Evolutionary conservation across 2,888 invertebrate species (phyloP).

Genomic region (Nephrocerus scutellatus): DNA sequence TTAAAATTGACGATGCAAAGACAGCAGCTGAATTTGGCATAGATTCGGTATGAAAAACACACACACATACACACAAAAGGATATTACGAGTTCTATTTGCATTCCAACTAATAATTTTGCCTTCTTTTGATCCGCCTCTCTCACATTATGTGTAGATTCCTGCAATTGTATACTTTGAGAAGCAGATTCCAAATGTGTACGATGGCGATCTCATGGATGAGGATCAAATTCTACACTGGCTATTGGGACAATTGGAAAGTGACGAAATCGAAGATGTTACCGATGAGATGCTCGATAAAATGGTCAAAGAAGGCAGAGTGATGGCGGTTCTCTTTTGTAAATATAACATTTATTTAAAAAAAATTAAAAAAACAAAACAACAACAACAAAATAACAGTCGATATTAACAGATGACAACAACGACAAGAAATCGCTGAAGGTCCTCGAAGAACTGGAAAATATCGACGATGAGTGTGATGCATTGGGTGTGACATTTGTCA

Average conservation of each 20-base stretch:
- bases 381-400: not conserved
- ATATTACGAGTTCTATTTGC: not conserved
- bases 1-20: slow-evolving; percentile 80
- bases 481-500: slow-evolving; percentile 83
- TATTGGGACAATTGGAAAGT: slow-evolving; percentile 77
- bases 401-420: slow-evolving; percentile 70
- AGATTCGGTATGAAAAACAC: slow-evolving; percentile 49
- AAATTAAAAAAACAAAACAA: slow-evolving; percentile 1
- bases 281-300: slow-evolving; percentile 85
- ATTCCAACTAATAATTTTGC: slow-evolving; percentile 9
- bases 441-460: slow-evolving; percentile 81
- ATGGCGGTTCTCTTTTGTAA: slow-evolving; percentile 87
- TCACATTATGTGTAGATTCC: slow-evolving; percentile 51
- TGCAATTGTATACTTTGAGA: slow-evolving; percentile 87
- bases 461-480: slow-evolving; percentile 90
- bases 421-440: slow-evolving; percentile 77
- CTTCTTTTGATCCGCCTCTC: not conserved
- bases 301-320: slow-evolving; percentile 81
- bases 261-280: slow-evolving; percentile 94
- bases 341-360: slow-evolving; percentile 23
- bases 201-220: slow-evolving; percentile 87
- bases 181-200: slow-evolving; percentile 85
- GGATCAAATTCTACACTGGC: slow-evolving; percentile 82
- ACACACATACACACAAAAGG: not conserved
- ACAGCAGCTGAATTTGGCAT: slow-evolving; percentile 84